Conservation (phyloP, 2,797 vertebrate genomes). For the Hyperoplus immaculatus region DNA sequence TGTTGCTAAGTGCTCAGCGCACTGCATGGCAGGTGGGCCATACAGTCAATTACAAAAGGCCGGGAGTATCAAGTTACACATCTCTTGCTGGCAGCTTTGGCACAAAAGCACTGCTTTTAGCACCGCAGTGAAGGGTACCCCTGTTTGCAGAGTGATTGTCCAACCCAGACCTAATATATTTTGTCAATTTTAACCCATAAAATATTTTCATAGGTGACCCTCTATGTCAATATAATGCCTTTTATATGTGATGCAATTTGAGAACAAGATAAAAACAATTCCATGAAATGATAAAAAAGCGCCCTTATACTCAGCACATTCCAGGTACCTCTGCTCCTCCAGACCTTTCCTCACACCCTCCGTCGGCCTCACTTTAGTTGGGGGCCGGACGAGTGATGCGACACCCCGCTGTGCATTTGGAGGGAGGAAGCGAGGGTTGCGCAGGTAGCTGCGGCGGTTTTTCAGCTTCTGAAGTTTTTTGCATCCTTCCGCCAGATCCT, state of each 20-base stretch:
- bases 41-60: slow-evolving; percentile 5
- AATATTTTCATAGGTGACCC: slow-evolving; percentile 5
- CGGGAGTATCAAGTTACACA: slow-evolving; percentile 42
- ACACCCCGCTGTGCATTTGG: slow-evolving; percentile 80
- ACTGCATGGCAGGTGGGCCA: neutral
- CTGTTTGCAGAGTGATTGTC: slow-evolving; percentile 20
- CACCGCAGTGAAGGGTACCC: slow-evolving; percentile 1
- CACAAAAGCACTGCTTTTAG: slow-evolving; percentile 40
- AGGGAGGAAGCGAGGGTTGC: slow-evolving; percentile 92
- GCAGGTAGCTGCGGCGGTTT: slow-evolving; percentile 84
- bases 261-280: slow-evolving; percentile 11
- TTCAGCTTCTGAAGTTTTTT: slow-evolving; percentile 79
- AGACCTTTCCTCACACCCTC: slow-evolving; percentile 41
- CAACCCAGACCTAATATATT: slow-evolving; percentile 17
- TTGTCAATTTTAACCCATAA: neutral
- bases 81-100: slow-evolving; percentile 7
- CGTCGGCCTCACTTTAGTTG: slow-evolving; percentile 60
- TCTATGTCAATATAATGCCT: neutral
- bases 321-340: slow-evolving; percentile 79
- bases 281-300: neutral
- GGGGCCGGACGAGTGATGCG: slow-evolving; percentile 85
- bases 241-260: neutral
- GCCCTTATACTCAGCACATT: neutral
- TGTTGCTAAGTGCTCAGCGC: neutral
- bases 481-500: slow-evolving; percentile 65